phyloP scores from a whole-genome alignment of 2,888 invertebrate species.

The Melanchra persicariae region DNA sequence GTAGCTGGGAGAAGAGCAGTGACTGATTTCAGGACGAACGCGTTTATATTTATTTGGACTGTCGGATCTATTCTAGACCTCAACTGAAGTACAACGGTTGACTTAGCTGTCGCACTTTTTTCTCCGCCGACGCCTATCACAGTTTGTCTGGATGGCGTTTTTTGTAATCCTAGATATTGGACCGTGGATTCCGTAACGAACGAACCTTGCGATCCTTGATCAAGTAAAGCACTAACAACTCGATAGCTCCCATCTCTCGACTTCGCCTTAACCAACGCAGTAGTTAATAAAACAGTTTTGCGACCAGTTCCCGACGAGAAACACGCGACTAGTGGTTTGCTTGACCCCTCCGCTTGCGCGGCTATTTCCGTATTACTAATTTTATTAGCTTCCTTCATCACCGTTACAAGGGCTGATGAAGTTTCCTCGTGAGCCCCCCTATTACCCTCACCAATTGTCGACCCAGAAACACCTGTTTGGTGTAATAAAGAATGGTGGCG shows the following conservation, averaged over 20 bases:
- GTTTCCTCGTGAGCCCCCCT: no score
- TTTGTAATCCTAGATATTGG: neutral
- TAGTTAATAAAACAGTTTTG: no score
- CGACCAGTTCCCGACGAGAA: no score
- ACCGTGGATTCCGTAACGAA: neutral
- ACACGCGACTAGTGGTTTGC: neutral
- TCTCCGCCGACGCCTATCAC: neutral
- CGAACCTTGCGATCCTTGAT: constrained; percentile 1
- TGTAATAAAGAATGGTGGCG: constrained; percentile 7
- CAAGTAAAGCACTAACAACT: neutral
- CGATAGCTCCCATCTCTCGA: constrained; percentile 34
- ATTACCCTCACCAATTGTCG: no score
- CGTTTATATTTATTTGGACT: no score
- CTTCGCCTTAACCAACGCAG: constrained; percentile 29
- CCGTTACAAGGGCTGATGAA: no score
- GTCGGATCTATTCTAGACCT: no score
- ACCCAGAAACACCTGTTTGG: neutral
- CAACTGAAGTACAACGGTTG: no score
- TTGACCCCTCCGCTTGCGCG: neutral
- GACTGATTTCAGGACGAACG: neutral
- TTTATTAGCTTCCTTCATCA: no score
- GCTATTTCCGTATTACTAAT: neutral
- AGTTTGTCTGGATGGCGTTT: neutral
- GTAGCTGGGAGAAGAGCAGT: neutral
- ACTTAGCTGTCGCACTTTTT: no score